phyloP scores from a whole-genome alignment of 2,888 invertebrate species.

The Drosophila ustulata region DNA sequence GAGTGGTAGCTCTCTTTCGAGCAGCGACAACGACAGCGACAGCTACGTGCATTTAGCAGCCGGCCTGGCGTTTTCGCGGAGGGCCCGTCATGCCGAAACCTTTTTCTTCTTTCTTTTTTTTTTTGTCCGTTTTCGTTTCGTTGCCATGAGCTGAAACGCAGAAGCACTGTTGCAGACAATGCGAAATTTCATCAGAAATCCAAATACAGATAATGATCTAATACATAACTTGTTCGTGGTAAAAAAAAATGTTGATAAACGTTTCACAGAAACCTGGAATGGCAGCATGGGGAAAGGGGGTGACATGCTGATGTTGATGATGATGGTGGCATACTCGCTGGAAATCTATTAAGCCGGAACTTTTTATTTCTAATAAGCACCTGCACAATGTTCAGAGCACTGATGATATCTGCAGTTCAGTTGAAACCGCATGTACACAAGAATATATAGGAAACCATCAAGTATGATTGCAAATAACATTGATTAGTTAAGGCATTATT shows the following conservation, averaged over 20 bases:
- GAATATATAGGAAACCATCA: background rate
- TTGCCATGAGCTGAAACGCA: constrained; percentile 41
- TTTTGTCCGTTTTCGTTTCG: constrained; percentile 37
- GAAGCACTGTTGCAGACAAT: constrained; percentile 63
- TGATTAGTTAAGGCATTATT: background rate
- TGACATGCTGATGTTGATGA: background rate
- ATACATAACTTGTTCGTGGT: constrained; percentile 79
- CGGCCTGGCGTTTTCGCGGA: constrained; percentile 47
- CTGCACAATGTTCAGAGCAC: constrained; percentile 13
- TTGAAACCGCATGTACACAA: background rate
- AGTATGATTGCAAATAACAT: background rate
- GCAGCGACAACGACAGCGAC: constrained; percentile 1
- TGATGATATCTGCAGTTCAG: constrained; percentile 12
- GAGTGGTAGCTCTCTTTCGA: constrained; percentile 13
- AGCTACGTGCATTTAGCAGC: constrained; percentile 49
- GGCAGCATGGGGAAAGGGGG: constrained; percentile 12
- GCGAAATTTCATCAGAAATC: constrained; percentile 81
- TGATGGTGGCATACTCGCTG: background rate
- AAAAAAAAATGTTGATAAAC: constrained; percentile 51
- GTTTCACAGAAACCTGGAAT: constrained; percentile 40
- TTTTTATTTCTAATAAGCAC: constrained; percentile 12
- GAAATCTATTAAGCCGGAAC: constrained; percentile 13
- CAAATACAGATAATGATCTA: constrained; percentile 81
- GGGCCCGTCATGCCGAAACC: constrained; percentile 43
- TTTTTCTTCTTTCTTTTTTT: constrained; percentile 23